A percentile compares a stretch with the other conserved stretches of the same genome.
Evolutionary conservation across 2,888 invertebrate genomes (phyloP).

Genomic region (Agriopis leucophaearia): DNA sequence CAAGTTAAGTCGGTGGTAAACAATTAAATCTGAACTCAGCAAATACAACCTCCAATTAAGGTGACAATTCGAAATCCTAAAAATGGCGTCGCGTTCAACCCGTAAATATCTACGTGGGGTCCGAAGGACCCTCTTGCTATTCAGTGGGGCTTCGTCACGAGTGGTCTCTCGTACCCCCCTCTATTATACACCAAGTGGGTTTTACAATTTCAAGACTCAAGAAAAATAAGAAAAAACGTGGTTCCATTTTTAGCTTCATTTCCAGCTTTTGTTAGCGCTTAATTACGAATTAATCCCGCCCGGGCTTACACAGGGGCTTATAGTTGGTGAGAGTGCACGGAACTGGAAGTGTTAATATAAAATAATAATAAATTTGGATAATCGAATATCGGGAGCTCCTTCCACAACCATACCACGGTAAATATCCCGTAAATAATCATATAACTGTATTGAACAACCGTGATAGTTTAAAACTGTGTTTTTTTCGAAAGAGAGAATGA

Average conservation of each 20-base stretch:
- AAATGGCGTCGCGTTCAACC: constrained; percentile 60
- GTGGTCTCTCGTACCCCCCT: constrained; percentile 57
- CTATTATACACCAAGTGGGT: constrained; percentile 71
- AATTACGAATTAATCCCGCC: constrained; percentile 37
- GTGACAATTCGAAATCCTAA: constrained; percentile 47
- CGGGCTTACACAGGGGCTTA: neutral
- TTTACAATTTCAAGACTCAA: constrained; percentile 65
- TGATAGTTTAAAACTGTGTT: no score
- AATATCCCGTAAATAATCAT: no score
- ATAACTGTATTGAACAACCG: no score
- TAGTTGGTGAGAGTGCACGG: constrained; percentile 4
- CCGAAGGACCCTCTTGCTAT: constrained; percentile 60
- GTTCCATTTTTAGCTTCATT: constrained; percentile 49
- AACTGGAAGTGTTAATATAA: neutral
- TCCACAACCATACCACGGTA: no score
- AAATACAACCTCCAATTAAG: constrained; percentile 46
- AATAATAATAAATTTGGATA: neutral
- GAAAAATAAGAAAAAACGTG: constrained; percentile 58
- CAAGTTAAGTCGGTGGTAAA: neutral
- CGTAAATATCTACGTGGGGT: constrained; percentile 63
- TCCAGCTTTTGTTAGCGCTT: constrained; percentile 37
- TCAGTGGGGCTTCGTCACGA: constrained; percentile 57
- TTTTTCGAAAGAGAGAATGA: no score
- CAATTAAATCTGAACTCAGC: constrained; percentile 10
- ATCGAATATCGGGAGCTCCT: no score